Base-by-base conservation (phyloP, 2,888 invertebrate species). In the Ochlodes sylvanus region DNA sequence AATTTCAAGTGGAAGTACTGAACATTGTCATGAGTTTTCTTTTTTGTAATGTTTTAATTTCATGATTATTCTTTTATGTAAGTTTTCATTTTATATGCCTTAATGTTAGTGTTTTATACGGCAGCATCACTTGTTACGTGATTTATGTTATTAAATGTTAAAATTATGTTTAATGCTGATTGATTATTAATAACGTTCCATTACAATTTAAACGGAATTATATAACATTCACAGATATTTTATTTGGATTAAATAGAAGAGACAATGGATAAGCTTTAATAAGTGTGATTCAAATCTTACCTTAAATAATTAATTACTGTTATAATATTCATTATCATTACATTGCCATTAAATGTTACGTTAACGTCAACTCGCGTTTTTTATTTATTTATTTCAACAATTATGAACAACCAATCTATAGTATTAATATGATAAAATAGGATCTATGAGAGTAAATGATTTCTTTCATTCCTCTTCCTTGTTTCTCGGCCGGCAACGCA, bases 1-100 rank as follows among this genome's bases (percentile, higher is more conserved):
- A 96, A 98, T 72, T 97, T 96, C 88, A 96, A 96, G 3, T 69
- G 60, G 50, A 47, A 56, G 12, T 57, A 42, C 21, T 55, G 47
- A 63, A 21, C 14, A 38, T n/a, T 56, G 4, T 17, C 38, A n/a
- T 50, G 14, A 12, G 17, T 27, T 38, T 38, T 9, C 38, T 9
- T 12, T 38, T 34, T 38, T 41, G 17, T 38, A 17, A 17, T 57
- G 19, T 6, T 52, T 52, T 4, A 21, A 14, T 4, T 57, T 57
- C 14, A 14, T 47, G 47, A 47, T 47, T 47, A 47, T 38, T 41
- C 2, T 41, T 57, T 57, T 2, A n/a, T 57, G 19, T 41, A 17
- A 27, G 9, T 12, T 21, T 42, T 42, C 5, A 9, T 52, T 12
- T 27, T 32, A n/a, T 52, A 15, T 57, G 14, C 12, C 32, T 14